Conservation (phyloP, 2,113 vertebrate genomes). For the Barnardius zonarius region DNA sequence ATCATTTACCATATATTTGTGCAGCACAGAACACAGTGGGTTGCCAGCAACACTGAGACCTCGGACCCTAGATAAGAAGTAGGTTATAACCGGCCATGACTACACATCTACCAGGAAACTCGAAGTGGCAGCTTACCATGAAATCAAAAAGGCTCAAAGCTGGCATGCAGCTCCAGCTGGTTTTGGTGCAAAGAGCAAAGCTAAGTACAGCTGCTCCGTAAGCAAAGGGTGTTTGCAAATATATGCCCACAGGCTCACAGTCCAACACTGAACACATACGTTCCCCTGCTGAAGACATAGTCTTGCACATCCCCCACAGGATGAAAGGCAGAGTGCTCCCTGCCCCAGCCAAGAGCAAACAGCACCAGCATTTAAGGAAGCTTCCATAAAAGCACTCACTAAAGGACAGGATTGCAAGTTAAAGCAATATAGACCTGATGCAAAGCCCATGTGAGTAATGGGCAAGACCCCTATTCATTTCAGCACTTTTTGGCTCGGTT, state of each 20-base stretch:
- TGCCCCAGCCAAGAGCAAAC: neutral
- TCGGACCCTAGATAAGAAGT: neutral
- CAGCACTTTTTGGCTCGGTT: neutral
- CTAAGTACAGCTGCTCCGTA: neutral
- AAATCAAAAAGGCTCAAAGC: neutral
- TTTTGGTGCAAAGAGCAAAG: neutral
- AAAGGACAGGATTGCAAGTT: neutral
- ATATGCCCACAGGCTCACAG: neutral
- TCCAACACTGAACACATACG: rapidly evolving
- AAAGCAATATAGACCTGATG: neutral
- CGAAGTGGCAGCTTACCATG: neutral
- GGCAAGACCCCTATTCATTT: neutral
- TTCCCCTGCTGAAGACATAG: neutral
- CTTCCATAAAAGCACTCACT: neutral
- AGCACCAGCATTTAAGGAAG: neutral
- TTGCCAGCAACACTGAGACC: neutral
- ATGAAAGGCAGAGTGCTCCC: neutral
- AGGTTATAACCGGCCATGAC: neutral
- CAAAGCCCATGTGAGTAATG: neutral
- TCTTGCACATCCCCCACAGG: neutral
- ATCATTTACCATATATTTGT: neutral
- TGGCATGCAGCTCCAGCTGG: neutral
- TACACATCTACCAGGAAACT: neutral
- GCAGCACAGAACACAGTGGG: neutral
- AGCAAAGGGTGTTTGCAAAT: neutral